Evolutionary conservation across 2,888 invertebrate genomes (phyloP), one percentile per base, ranked within the genome.

Genomic region (Silvanus unidentatus): DNA sequence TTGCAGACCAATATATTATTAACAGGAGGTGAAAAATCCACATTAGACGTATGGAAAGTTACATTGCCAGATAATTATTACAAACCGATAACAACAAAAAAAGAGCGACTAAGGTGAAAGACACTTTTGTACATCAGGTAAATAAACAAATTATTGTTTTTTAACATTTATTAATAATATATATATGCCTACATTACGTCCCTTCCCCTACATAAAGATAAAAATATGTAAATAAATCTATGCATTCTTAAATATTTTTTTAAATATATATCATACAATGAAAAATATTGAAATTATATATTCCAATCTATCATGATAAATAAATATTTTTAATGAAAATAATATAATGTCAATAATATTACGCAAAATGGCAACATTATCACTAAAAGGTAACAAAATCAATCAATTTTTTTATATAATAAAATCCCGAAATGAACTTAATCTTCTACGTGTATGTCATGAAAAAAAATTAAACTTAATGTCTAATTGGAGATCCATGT

Each of bases 11-110:
- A 82, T 52, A 50, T 79, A 13, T 65, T 88, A 38, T 64, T 88
- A 48, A 87, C 86, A 8, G 81, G 81, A 13, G 88, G 88, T 2
- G 88, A 89, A 72, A 69, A 76, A n/a, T 84, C 85, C 10, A 69
- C 80, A 34, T 58, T 88, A 9, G 78, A 79, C 58, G 69, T 82
- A 34, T 88, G 88, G 88, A 71, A 73, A 48, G 63, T 61, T 10
- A 55, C 56, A 28, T 43, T 53, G 47, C 40, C 28, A 29, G 13
- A 43, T 32, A 48, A 49, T 32, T 48, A 27, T 44, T 49, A 51
- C 27, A 22, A 48, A 14, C 8, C 32, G 29, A 34, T 13, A 30
- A 51, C 44, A 40, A 37, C 28, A 22, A 43, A 47, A 43, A 42
- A 44, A n/a, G n/a, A n/a, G n/a, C n/a, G n/a, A n/a, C n/a, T n/a